Conservation (phyloP, 2,113 vertebrate genomes). For the Poeciliopsis retropinna region DNA sequence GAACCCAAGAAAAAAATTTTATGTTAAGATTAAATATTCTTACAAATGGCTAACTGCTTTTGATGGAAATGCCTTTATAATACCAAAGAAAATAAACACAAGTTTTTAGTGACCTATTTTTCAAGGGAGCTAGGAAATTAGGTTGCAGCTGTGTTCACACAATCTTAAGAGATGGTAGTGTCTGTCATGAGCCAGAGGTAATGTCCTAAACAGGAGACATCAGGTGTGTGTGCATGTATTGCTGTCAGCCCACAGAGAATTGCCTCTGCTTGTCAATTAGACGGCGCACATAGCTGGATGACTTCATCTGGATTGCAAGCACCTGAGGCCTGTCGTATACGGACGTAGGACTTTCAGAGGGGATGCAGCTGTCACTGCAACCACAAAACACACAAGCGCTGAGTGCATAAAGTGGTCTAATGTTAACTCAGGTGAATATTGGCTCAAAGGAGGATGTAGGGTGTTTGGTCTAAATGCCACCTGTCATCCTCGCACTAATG, state of each 20-base stretch:
- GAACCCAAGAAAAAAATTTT: too few species aligned
- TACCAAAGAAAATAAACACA: conserved; percentile 5
- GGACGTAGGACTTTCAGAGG: conserved; percentile 46
- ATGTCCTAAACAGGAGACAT: conserved; percentile 55
- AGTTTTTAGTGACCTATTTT: not conserved
- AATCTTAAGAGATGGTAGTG: conserved; percentile 47
- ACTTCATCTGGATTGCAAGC: conserved; percentile 68
- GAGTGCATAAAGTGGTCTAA: conserved; percentile 47
- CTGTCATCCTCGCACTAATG: conserved; percentile 64
- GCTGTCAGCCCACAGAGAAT: conserved; percentile 63
- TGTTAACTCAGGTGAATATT: conserved; percentile 73
- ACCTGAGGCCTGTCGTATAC: conserved; percentile 65
- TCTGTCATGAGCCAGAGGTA: conserved; percentile 46
- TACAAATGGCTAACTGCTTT: conserved; percentile 12
- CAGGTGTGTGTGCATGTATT: conserved; percentile 62
- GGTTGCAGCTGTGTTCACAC: conserved; percentile 42
- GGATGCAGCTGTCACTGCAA: conserved; percentile 66
- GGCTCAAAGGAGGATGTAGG: conserved; percentile 62
- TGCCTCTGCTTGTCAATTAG: conserved; percentile 74
- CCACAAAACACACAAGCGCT: conserved; percentile 52
- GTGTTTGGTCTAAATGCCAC: conserved; percentile 69
- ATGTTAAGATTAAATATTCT: conserved; percentile 4
- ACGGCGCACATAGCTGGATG: conserved; percentile 61
- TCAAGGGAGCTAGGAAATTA: conserved; percentile 14
- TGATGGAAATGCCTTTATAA: conserved; percentile 17